phyloP scores from a whole-genome alignment of 2,797 vertebrate species.

The Aplochiton taeniatus region DNA sequence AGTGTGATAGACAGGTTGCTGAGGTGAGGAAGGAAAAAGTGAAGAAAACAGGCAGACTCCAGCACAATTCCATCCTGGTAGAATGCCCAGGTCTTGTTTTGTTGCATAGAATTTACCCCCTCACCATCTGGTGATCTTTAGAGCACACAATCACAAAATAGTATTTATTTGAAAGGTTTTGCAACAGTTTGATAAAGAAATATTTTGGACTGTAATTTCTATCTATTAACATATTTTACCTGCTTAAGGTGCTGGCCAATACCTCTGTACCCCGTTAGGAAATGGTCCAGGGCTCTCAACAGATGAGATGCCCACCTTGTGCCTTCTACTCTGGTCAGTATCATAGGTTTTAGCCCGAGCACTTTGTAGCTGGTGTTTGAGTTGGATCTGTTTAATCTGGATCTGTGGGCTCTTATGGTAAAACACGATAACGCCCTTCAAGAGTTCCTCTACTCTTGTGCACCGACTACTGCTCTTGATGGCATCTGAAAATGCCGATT shows the following conservation, averaged over 20 bases:
- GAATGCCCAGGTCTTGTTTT: background rate
- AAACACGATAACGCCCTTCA: background rate
- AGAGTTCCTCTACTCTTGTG: background rate
- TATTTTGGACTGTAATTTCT: no score
- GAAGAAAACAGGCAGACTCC: no score
- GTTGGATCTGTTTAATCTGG: background rate
- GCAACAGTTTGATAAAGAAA: no score
- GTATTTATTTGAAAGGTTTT: no score
- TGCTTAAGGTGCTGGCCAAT: constrained; percentile 3
- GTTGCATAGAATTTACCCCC: background rate
- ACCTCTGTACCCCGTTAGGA: constrained; percentile 1
- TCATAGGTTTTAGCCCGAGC: no score
- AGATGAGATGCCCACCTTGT: constrained; percentile 15
- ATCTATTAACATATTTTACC: background rate
- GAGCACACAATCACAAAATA: no score
- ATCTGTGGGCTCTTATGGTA: background rate
- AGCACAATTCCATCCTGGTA: no score
- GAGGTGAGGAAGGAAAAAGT: no score
- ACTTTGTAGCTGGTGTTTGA: background rate
- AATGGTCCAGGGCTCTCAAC: constrained; percentile 6
- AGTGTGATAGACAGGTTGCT: no score
- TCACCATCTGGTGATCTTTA: constrained; percentile 8
- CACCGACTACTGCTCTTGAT: background rate
- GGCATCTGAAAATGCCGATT: constrained; percentile 12
- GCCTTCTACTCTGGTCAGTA: background rate